Evolutionary conservation across 2,888 invertebrate genomes (phyloP), one percentile per base, ranked within the genome.

Genomic region (Tachina grossa): DNA sequence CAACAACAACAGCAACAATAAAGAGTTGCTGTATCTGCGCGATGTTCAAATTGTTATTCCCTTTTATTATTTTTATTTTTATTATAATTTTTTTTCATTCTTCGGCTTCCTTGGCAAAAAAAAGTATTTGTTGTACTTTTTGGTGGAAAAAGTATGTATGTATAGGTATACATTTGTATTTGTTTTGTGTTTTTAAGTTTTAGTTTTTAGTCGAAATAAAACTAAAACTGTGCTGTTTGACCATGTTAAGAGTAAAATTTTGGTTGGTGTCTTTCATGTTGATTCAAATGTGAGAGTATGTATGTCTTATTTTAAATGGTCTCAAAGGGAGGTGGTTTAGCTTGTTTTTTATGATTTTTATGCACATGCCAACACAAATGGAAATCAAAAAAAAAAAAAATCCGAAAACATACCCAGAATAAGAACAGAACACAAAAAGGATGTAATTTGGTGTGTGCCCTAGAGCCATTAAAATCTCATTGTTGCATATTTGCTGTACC

Each of bases 381-480:
- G 8, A 55, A 13, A 10, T 8, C 43, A 16, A 71, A 65, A 51
- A 61, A 16, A 51, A 53, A 53, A 19, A 2, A 57, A 19, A 9
- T 41, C 41, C 14, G 49, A 77, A 68, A 68, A 59, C 57, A 68
- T 66, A 19, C 51, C 59, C 41, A 59, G 43, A 41, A 47, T 53
- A 65, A 65, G 75, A 63, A 22, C 22, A 49, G 57, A 66, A 76
- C 68, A 66, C 43, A 43, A 80, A 57, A 80, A 74, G 80, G 80
- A 80, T 74, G 57, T 80, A 66, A 74, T 80, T 80, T 85, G 78
- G 75, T 85, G 85, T 82, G 75, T 82, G 82, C 85, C 82, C 82
- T 53, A 65, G 66, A 75, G 85, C 75, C 53, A 79, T 75, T 75
- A 78, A 82, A 79, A 82, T 75, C 75, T 74, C 65, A 82, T 82